These are phyloP conservation scores for Meteorus sp. DNA, from an alignment of 1,140 invertebrate species.

Conservation along the genomic window DNA sequence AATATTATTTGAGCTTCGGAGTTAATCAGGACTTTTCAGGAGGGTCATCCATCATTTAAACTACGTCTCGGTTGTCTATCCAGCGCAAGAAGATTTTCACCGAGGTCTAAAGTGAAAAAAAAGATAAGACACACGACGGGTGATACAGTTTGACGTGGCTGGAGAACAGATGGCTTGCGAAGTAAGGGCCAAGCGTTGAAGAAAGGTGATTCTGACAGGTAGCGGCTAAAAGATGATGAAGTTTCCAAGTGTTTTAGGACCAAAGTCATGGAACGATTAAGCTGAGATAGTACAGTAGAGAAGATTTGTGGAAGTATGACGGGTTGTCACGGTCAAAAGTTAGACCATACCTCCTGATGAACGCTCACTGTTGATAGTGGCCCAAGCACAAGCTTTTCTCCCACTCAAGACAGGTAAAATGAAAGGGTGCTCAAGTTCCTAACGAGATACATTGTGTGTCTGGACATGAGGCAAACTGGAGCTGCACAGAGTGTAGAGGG, in stretches of 20 bases:
- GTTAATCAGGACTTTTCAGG: constrained; percentile 30
- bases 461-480: constrained; percentile 46
- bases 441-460: constrained; percentile 47
- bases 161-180: not conserved
- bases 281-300: too few relatives aligned
- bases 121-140: not conserved
- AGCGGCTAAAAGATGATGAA: constrained; percentile 28
- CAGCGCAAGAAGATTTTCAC: not conserved
- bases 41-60: constrained; percentile 27
- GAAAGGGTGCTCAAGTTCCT: constrained; percentile 47
- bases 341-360: constrained; percentile 31
- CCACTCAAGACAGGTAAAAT: constrained; percentile 1
- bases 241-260: constrained; percentile 34
- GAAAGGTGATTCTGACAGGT: constrained; percentile 8
- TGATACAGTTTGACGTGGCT: too few relatives aligned
- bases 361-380: constrained; percentile 29
- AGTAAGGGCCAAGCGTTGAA: constrained; percentile 9
- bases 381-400: constrained; percentile 9
- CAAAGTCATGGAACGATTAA: constrained; percentile 4
- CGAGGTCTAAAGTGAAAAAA: not conserved
- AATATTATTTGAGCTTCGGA: constrained; percentile 15
- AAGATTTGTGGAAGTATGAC: constrained; percentile 18
- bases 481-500: too few relatives aligned
- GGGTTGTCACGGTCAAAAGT: constrained; percentile 44
- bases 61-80: constrained; percentile 17